These are phyloP conservation scores for Chromobotia macracanthus DNA, from an alignment of 2,797 vertebrate genomes.

Conservation along the genomic window DNA sequence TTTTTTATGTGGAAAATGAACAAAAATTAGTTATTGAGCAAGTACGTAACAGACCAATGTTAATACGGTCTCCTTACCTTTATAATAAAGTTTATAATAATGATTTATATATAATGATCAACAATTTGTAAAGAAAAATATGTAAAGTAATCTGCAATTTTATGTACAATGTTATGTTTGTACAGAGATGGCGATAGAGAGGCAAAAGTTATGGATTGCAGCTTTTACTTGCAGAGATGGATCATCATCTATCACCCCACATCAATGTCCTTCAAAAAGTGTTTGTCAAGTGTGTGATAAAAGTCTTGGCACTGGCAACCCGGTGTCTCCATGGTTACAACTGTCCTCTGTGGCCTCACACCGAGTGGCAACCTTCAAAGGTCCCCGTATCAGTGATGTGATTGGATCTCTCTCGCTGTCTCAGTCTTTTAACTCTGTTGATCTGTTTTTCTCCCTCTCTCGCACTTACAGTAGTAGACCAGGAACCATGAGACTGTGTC, in stretches of 20 bases:
- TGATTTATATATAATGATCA: too few species aligned
- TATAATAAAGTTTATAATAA: too few species aligned
- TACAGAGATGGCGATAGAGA: too few species aligned
- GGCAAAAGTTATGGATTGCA: background rate
- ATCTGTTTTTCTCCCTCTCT: conserved; percentile 22
- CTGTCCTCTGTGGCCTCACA: conserved; percentile 20
- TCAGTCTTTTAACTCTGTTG: conserved; percentile 37
- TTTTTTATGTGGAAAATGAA: too few species aligned
- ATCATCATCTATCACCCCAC: background rate
- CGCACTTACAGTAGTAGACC: conserved; percentile 5
- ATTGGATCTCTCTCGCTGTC: conserved; percentile 17
- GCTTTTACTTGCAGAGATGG: background rate
- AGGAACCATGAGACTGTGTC: conserved; percentile 33
- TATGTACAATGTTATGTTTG: too few species aligned
- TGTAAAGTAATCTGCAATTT: too few species aligned
- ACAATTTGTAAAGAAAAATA: too few species aligned
- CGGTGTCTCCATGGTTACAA: conserved; percentile 23
- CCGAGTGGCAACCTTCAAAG: conserved; percentile 43
- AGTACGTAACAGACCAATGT: too few species aligned
- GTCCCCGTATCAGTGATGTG: conserved; percentile 42
- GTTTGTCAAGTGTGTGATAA: conserved; percentile 35
- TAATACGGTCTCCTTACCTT: too few species aligned
- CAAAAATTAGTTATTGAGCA: too few species aligned
- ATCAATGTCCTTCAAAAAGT: conserved; percentile 19
- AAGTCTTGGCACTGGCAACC: conserved; percentile 24